Base-by-base conservation (phyloP, 2,113 vertebrate genomes). In the Festucalex cinctus region DNA sequence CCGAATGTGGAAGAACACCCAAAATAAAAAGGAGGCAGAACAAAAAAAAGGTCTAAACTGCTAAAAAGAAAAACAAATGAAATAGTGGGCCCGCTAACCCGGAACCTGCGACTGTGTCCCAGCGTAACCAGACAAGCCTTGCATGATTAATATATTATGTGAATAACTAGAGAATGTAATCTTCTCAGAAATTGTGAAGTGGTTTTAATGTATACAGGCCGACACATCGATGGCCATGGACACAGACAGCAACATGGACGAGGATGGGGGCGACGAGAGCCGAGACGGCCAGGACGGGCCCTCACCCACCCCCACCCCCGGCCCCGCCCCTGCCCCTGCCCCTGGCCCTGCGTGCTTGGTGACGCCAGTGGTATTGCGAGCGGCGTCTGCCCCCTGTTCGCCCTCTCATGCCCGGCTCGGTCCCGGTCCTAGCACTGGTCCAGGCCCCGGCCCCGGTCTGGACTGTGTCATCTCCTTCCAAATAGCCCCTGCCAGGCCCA, bases 201-300 rank as follows among this genome's bases (percentile, higher is more conserved):
- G 28, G 39, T 41, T 13, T 41, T 41, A 2, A 14, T 41, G 39
- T 41, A 46, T 46, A 46, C 43, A 92, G 91, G 91, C 88, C 0
- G 91, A 91, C 77, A 76, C 86, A 41, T 89, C 87, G 0, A 80
- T 88, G 71, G 84, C 86, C 6, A 89, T 92, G 64, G 90, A 92
- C 72, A 91, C 91, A n/a, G 90, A 92, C 77, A 91, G 88, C 68
- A 92, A 91, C 62, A 87, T 85, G 43, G 91, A 92, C 1, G 91
- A 92, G 68, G 91, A 91, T 67, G 87, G 74, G 43, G 88, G 83
- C 0, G 89, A 92, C 35, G 90, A 89, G 74, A 92, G 89, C 66
- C 85, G 70, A 64, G 91, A 91, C 1, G 90, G 86, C 70, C 90
- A 89, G 78, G 88, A 85, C 0, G 53, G 83, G 53, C 78, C 78